Evolutionary conservation across 2,888 invertebrate species (phyloP), one percentile per base, ranked within the genome.

Genomic region (Nezara viridula): DNA sequence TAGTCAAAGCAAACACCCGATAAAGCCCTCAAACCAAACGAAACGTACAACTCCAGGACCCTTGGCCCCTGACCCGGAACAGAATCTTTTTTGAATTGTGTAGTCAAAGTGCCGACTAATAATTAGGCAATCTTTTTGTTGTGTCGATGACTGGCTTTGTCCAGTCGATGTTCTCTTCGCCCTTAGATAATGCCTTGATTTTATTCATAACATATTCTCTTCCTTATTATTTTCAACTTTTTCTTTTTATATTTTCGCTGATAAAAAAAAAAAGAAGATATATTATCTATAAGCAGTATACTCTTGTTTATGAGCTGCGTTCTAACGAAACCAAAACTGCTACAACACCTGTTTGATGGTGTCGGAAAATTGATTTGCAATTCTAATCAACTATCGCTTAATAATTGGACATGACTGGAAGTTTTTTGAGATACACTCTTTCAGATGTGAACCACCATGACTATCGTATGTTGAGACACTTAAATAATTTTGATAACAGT

Each of bases 131-230:
- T 37, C 32, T 73, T 73, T 73, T 73, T 73, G 66, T 73, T 73
- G 21, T 37, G 66, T 19, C 66, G 66, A 37, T 37, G 32, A 37
- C 32, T 32, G 2, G 32, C 60, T 60, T 60, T 27, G 27, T 60
- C 16, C 9, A 55, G 1, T 50, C 7, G 32, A 73, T 73, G 66
- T 32, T 73, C 19, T 37, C 66, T 60, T 60, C 6, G 9, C 19
- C 66, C 66, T 37, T 4, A 73, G 32, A 73, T 73, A 73, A 73
- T 73, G 32, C 19, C 66, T 5, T 19, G 19, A 73, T 73, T 73
- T 73, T 73, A 73, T 73, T 73, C 66, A 73, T 37, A 73, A 37
- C 66, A 73, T 73, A 73, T 73, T 73, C 37, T 37, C 66, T 73
- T 73, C 37, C 66, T 73, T 37, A 73, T 37, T 73, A 37, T 73